Base-by-base conservation (phyloP, 1,140 invertebrate genomes). In the Drosophila chauvacae region DNA sequence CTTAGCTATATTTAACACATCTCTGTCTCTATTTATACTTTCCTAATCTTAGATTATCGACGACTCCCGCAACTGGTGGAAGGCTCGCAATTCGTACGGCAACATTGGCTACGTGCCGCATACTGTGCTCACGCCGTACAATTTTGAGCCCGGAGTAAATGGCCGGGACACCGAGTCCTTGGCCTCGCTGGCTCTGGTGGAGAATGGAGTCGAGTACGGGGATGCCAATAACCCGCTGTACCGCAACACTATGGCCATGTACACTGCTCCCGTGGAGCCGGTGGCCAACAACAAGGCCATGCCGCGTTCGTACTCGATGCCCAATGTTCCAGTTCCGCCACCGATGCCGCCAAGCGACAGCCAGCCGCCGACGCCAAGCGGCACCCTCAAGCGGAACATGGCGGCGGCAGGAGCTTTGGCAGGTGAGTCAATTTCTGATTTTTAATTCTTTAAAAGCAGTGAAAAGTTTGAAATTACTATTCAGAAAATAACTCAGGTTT, bases 11-110 rank as follows among this genome's bases (percentile, higher is more conserved):
- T 28, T 58, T 26, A 58, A 28, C 11, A n/a, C 7, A 9, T 42
- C 14, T 57, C 14, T 18, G 2, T 1, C 13, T 14, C 3, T 45
- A 44, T 58, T 44, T 44, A 6, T 18, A 13, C 9, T 61, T 44
- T 14, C 10, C n/a, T 20, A 44, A 44, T 62, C 57, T 23, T 26
- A 98, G 97, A 95, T 99, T 41, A 93, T 99, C 68, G 98, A 99
- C 92, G 97, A 98, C 93, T 96, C 96, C 44, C 95, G 98, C 73
- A 99, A 99, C 92, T 99, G 98, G 98, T 99, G 98, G 98, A 98
- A 98, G 93, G 97, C 98, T 50, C 95, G 97, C 48, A 99, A 99
- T 93, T 94, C 95, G 1, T 94, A 95, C 69, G 97, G 97, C 7
- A 95, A 96, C 90, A 94, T 97, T 14, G 98, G 97, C 55, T 98